Evolutionary conservation across 2,113 vertebrate genomes (phyloP).

Genomic region (Rhea pennata): DNA sequence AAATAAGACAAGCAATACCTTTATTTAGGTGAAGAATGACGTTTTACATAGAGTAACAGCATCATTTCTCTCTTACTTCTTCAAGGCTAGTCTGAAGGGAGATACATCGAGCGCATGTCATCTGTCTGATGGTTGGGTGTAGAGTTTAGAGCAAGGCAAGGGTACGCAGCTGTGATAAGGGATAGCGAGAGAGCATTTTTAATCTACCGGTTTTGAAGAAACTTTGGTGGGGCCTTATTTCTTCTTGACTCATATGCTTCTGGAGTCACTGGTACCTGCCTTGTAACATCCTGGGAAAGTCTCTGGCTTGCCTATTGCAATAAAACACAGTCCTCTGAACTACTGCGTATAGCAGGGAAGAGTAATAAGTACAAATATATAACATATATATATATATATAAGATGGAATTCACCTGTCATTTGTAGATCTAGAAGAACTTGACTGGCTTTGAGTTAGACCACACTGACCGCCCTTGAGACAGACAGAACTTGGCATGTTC

Average conservation of each 20-base stretch:
- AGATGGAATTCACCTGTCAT: background rate
- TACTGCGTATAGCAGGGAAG: background rate
- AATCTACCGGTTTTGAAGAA: background rate
- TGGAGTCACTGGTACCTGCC: accelerated
- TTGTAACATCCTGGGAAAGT: too few species aligned
- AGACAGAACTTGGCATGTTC: background rate
- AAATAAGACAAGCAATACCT: background rate
- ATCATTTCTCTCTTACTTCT: background rate
- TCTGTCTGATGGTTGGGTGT: background rate
- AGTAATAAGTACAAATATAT: background rate
- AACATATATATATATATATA: too few species aligned
- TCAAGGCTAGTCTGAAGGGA: background rate
- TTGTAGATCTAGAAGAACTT: background rate
- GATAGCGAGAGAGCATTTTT: background rate
- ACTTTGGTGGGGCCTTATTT: accelerated
- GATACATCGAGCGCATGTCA: background rate
- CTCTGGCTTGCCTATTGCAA: too few species aligned
- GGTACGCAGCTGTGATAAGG: background rate
- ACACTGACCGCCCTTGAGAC: too few species aligned
- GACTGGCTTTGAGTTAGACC: background rate
- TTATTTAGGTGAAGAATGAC: background rate
- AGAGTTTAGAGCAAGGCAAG: background rate
- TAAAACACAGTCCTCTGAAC: background rate
- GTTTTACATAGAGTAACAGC: background rate
- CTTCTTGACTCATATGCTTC: background rate